These are phyloP conservation scores for Hyperoplus immaculatus DNA, from an alignment of 2,797 vertebrate species.

Conservation along the genomic window DNA sequence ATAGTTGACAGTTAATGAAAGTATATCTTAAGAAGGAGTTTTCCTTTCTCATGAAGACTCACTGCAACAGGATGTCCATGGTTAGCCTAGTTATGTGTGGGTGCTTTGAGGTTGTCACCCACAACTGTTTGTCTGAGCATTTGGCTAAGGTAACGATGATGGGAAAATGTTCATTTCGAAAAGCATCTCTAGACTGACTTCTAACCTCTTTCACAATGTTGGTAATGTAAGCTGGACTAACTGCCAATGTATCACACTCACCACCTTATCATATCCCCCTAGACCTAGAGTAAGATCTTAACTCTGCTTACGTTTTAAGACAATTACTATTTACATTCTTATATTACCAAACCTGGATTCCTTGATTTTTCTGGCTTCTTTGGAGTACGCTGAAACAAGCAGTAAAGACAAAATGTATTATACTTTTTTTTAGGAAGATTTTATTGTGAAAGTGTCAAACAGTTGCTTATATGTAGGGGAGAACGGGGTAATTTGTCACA, in stretches of 20 bases:
- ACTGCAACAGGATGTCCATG: not conserved
- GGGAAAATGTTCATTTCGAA: not conserved
- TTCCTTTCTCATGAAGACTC: not conserved
- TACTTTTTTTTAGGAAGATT: no score
- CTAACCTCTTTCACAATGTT: not conserved
- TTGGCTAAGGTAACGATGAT: not conserved
- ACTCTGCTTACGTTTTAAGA: not conserved
- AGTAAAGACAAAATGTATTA: no score
- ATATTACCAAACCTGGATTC: not conserved
- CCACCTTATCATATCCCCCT: not conserved
- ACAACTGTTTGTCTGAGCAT: not conserved
- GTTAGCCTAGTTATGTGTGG: not conserved
- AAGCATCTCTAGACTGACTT: not conserved
- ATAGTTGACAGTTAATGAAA: conserved; percentile 13
- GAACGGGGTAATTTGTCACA: no score
- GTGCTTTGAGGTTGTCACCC: not conserved
- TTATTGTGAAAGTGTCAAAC: no score
- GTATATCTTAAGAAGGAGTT: conserved; percentile 20
- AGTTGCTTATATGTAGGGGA: not conserved
- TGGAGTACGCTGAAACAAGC: no score
- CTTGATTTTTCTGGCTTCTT: not conserved
- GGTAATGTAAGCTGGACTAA: not conserved
- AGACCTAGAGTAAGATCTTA: not conserved
- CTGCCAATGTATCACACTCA: not conserved
- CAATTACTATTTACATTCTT: not conserved